Conservation (phyloP, 1,140 invertebrate genomes). For the Choristoneura fumiferana region DNA sequence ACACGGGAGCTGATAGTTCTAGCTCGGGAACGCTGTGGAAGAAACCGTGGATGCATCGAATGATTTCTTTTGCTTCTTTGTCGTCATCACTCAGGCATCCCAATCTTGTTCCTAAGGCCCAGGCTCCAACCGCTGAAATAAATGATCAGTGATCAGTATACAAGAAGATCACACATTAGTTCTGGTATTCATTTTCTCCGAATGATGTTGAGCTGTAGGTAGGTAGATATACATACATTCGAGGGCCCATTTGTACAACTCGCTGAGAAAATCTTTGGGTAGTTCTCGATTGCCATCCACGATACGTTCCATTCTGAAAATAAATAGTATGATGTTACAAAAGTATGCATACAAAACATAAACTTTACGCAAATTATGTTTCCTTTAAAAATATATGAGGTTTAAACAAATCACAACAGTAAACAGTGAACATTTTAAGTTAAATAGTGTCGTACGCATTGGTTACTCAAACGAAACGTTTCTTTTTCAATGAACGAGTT, state of each 20-base stretch:
- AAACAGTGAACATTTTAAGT: slow-evolving; percentile 12
- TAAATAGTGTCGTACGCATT: slow-evolving; percentile 23
- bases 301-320: slow-evolving; percentile 84
- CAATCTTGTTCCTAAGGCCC: slow-evolving; percentile 88
- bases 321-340: slow-evolving; percentile 21
- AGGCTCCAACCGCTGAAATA: slow-evolving; percentile 86
- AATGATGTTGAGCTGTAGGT: no score
- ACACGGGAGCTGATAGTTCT: slow-evolving; percentile 88
- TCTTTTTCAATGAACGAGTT: slow-evolving; percentile 61
- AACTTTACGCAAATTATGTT: slow-evolving; percentile 22
- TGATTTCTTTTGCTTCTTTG: slow-evolving; percentile 85
- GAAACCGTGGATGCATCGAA: slow-evolving; percentile 87
- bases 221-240: slow-evolving; percentile 93
- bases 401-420: not conserved
- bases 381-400: slow-evolving; percentile 16
- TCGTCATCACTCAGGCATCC: slow-evolving; percentile 85
- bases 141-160: slow-evolving; percentile 3
- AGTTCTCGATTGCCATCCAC: slow-evolving; percentile 83
- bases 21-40: slow-evolving; percentile 89
- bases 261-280: slow-evolving; percentile 87
- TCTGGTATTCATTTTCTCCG: no score
- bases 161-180: not conserved
- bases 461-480: slow-evolving; percentile 45
- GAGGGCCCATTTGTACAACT: slow-evolving; percentile 92
- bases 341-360: slow-evolving; percentile 16